These are phyloP conservation scores for Lycocerus yunnanus DNA, from an alignment of 2,888 invertebrate genomes.

Conservation along the genomic window DNA sequence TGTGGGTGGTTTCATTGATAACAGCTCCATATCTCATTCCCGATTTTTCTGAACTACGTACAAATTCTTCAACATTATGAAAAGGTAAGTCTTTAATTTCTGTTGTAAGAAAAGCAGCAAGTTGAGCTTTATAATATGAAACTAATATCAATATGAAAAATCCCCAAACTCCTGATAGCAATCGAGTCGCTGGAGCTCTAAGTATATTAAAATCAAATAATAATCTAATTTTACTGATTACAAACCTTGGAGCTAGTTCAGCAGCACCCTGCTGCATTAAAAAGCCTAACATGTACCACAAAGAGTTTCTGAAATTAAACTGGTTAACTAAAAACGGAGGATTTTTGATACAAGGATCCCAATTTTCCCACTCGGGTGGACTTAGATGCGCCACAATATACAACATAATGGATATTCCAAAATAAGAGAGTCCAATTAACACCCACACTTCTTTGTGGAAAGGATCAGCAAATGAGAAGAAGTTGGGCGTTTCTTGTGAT, in stretches of 20 bases:
- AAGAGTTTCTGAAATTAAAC: conserved; percentile 64
- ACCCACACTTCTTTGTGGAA: conserved; percentile 80
- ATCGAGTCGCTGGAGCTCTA: conserved; percentile 86
- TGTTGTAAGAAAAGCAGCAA: conserved; percentile 87
- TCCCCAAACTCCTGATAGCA: conserved; percentile 89
- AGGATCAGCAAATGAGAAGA: conserved; percentile 74
- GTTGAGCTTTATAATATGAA: conserved; percentile 87
- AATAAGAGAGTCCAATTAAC: conserved; percentile 66
- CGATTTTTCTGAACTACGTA: conserved; percentile 72
- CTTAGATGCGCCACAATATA: conserved; percentile 65
- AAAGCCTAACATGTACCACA: conserved; percentile 70
- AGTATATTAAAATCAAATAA: background rate
- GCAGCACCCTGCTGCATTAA: conserved; percentile 68
- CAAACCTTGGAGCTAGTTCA: conserved; percentile 66
- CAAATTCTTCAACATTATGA: conserved; percentile 80
- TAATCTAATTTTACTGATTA: conserved; percentile 34
- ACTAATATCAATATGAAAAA: conserved; percentile 89
- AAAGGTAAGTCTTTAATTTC: conserved; percentile 74
- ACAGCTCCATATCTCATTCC: conserved; percentile 90
- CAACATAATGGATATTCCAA: conserved; percentile 66
- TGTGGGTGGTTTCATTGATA: conserved; percentile 79
- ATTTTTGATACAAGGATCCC: conserved; percentile 64
- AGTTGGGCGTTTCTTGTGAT: conserved; percentile 64
- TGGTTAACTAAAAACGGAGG: conserved; percentile 67
- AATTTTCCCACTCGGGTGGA: conserved; percentile 70